Base-by-base conservation (phyloP, 1,140 invertebrate genomes). In the Tetramorium parvispinum region DNA sequence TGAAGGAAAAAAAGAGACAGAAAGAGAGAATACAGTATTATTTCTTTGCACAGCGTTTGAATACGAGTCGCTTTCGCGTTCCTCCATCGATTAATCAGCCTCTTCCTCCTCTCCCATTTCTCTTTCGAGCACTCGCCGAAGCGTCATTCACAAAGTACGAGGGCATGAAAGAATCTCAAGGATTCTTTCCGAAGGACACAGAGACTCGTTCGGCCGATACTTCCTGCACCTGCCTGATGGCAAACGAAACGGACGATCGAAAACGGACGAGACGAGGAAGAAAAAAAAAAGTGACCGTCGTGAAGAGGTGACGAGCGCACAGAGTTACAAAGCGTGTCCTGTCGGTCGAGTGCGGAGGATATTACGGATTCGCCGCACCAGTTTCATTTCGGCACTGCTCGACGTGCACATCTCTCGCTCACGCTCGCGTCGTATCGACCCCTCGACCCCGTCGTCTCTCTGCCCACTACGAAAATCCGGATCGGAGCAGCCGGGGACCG, bases 371-470 rank as follows among this genome's bases (percentile, higher is more conserved):
- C 65, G 59, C 53, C 87, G 76, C 70, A 81, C 18, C 21, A 78
- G 71, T 70, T 40, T 88, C 82, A 55, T 89, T 89, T 86, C 18
- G 87, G 87, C 87, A 89, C 61, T 21, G 61, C 24, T 51, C 61
- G 55, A 61, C 51, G 68, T 78, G 71, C 88, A 59, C 53, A 49
- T 73, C 71, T 51, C 63, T 27, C 55, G 37, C 77, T 78, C 59
- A 46, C 82, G 71, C 88, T 89, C 61, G 66, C 87, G 87, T 79
- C 85, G 65, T 89, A 89, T 89, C 88, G 88, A 89, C 88, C 88
- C 71, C 88, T 68, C 85, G 88, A 89, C 77, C 88, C 71, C 79
- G 68, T 66, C 77, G 88, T 78, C 57, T 57, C 81, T 63, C 81
- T 86, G 75, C 85, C 88, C 88, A 78, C 73, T 79, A 71, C 85